Conservation (phyloP, 2,797 vertebrate species). For the Setipinna tenuifilis region DNA sequence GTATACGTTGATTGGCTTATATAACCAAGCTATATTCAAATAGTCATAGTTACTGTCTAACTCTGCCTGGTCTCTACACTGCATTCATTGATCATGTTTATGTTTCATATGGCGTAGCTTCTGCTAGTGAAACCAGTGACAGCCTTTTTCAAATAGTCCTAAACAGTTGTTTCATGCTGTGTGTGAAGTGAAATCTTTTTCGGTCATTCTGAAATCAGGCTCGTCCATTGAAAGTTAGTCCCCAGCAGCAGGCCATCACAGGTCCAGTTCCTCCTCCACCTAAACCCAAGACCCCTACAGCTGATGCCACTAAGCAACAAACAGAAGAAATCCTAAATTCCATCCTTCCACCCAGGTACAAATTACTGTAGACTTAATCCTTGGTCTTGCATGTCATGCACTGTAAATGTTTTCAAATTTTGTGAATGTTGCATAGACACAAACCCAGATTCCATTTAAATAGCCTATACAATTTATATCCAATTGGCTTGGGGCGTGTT, state of each 20-base stretch:
- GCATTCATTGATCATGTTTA: too few species aligned
- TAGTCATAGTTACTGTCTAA: not conserved
- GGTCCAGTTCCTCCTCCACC: constrained; percentile 76
- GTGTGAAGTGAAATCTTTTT: too few species aligned
- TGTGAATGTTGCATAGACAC: not conserved
- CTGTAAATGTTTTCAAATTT: not conserved
- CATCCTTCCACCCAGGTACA: constrained; percentile 91
- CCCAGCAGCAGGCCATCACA: constrained; percentile 61
- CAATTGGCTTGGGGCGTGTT: too few species aligned
- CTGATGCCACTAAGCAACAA: constrained; percentile 70
- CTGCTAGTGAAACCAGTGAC: too few species aligned
- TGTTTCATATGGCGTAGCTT: too few species aligned
- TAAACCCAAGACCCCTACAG: constrained; percentile 68
- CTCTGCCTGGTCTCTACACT: too few species aligned
- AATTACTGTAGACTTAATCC: not conserved
- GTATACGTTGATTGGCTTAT: not conserved
- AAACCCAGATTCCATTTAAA: not conserved
- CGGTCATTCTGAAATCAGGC: constrained; percentile 62
- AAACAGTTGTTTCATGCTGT: too few species aligned
- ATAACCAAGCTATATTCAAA: not conserved
- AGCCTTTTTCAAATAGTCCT: too few species aligned
- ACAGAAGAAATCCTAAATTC: constrained; percentile 85
- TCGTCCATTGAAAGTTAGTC: constrained; percentile 70
- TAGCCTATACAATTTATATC: too few species aligned
- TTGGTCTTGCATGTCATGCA: not conserved